Evolutionary conservation across 2,797 vertebrate species (phyloP).

Genomic region (Enteromius fasciolatus): DNA sequence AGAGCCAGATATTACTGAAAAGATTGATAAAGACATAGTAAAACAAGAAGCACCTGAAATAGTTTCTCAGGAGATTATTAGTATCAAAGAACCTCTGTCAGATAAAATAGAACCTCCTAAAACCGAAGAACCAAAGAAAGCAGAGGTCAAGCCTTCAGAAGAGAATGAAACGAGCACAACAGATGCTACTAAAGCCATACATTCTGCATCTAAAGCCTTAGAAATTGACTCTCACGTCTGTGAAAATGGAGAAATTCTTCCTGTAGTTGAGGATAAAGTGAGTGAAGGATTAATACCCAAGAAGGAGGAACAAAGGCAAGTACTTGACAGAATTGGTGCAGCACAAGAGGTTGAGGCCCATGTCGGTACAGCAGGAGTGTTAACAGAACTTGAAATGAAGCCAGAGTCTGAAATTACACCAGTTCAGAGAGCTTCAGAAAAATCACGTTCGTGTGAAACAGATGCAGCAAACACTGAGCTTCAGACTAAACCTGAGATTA

Average conservation of each 20-base stretch:
- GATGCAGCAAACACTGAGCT: background rate
- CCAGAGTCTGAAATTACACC: conserved; percentile 26
- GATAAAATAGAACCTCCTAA: conserved; percentile 16
- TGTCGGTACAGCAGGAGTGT: background rate
- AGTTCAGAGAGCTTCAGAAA: conserved; percentile 23
- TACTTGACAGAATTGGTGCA: conserved; percentile 16
- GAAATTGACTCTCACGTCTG: conserved; percentile 8
- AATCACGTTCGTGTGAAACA: conserved; percentile 7
- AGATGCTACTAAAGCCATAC: conserved; percentile 4
- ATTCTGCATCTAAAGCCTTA: background rate
- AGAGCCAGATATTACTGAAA: conserved; percentile 3
- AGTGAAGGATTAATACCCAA: conserved; percentile 22
- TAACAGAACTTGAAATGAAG: conserved; percentile 30
- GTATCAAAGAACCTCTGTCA: conserved; percentile 15
- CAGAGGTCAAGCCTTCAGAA: conserved; percentile 10
- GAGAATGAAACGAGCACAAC: background rate
- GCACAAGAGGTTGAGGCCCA: conserved; percentile 3
- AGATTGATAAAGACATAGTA: conserved; percentile 20
- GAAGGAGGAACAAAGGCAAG: conserved; percentile 38
- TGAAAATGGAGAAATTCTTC: background rate
- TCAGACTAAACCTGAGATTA: conserved; percentile 22
- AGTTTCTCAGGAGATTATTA: conserved; percentile 40
- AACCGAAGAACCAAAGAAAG: conserved; percentile 12
- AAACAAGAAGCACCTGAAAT: conserved; percentile 31
- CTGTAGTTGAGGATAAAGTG: conserved; percentile 3